phyloP scores from a whole-genome alignment of 1,140 invertebrate genomes.

The Bombus fervidus region DNA sequence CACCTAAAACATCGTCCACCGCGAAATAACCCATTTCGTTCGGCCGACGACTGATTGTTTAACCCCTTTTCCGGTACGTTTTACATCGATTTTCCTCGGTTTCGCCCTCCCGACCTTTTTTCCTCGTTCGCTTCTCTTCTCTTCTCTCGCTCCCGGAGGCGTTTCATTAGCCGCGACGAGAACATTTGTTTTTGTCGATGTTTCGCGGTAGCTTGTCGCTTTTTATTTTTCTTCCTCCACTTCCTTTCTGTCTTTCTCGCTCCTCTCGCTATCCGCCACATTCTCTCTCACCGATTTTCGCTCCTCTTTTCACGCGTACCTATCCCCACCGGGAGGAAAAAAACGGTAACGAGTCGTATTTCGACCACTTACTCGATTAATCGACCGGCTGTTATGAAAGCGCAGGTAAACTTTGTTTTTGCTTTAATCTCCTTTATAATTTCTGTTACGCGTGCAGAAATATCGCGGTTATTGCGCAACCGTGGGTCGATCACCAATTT shows the following conservation, averaged over 20 bases:
- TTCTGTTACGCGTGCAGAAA: not conserved
- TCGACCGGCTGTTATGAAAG: not conserved
- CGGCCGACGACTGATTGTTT: constrained; percentile 36
- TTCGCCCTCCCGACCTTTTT: constrained; percentile 33
- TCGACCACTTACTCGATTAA: constrained; percentile 28
- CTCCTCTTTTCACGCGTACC: constrained; percentile 19
- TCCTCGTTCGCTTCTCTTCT: not conserved
- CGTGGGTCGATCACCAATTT: not conserved
- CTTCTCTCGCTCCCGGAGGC: not conserved
- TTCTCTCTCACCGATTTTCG: not conserved
- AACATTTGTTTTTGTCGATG: constrained; percentile 58
- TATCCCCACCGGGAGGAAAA: not conserved
- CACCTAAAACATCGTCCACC: constrained; percentile 15
- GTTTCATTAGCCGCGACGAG: constrained; percentile 58
- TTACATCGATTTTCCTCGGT: constrained; percentile 40
- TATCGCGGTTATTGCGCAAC: constrained; percentile 19
- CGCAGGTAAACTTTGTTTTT: not conserved
- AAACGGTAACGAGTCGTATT: not conserved
- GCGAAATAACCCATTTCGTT: constrained; percentile 48
- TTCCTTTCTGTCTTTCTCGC: not conserved
- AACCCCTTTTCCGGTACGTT: constrained; percentile 36
- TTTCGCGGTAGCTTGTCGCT: constrained; percentile 46
- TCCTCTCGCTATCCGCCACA: too few species aligned
- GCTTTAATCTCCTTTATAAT: not conserved
- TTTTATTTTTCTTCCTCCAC: not conserved